These are phyloP conservation scores for Anoplius nigerrimus DNA, from an alignment of 2,888 invertebrate genomes.

Conservation along the genomic window DNA sequence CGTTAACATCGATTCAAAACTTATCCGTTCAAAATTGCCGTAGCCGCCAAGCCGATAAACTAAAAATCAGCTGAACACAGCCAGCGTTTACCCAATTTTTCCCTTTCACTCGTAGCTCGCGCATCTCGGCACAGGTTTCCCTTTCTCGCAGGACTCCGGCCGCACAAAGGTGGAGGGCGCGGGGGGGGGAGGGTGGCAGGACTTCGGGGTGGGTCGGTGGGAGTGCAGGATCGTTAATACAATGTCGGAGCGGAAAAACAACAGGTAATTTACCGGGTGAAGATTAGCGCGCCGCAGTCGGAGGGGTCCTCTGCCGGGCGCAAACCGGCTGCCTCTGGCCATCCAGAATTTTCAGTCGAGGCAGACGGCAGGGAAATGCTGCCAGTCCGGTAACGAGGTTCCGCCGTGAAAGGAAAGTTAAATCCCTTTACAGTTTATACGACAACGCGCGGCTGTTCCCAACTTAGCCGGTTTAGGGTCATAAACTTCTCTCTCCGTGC, in stretches of 20 bases:
- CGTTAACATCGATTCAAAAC: no score
- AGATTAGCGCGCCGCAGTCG: slow-evolving; percentile 51
- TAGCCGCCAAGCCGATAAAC: no score
- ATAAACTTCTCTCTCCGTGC: slow-evolving; percentile 59
- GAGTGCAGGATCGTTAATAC: no score
- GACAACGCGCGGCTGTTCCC: slow-evolving; percentile 64
- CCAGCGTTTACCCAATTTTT: no score
- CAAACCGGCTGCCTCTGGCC: slow-evolving; percentile 24
- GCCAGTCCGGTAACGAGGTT: slow-evolving; percentile 57
- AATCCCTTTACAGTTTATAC: slow-evolving; percentile 72
- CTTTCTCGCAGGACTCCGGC: no score
- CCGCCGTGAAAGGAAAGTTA: slow-evolving; percentile 70
- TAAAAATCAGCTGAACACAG: no score
- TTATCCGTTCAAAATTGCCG: no score
- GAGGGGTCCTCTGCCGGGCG: slow-evolving; percentile 36
- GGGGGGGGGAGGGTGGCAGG: no score
- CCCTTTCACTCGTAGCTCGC: no score
- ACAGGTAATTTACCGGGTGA: slow-evolving; percentile 41
- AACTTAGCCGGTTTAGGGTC: slow-evolving; percentile 70
- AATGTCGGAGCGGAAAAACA: slow-evolving; percentile 40
- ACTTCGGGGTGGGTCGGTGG: no score
- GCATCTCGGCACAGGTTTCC: no score
- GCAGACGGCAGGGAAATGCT: slow-evolving; percentile 54
- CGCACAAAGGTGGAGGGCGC: no score
- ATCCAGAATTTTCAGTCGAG: slow-evolving; percentile 56